Evolutionary conservation across 1,140 invertebrate species (phyloP).

Genomic region (Nephila pilipes): DNA sequence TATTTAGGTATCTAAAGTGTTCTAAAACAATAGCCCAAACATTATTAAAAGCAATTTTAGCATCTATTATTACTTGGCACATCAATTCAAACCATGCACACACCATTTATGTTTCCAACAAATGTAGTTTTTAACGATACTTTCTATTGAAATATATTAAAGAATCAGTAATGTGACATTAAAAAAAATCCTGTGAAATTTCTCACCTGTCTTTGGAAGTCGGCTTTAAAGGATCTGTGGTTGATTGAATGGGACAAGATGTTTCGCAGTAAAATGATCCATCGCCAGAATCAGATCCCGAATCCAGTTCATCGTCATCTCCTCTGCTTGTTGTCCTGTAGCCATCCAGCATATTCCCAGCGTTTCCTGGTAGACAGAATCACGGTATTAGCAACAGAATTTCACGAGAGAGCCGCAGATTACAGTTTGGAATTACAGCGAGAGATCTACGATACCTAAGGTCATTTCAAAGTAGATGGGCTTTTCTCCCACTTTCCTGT

Average conservation of each 20-base stretch:
- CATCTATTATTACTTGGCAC: too few relatives aligned
- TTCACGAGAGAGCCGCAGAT: not conserved
- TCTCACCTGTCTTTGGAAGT: constrained; percentile 87
- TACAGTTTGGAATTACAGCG: not conserved
- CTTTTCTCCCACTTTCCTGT: constrained; percentile 88
- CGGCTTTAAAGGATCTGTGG: constrained; percentile 87
- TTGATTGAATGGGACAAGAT: constrained; percentile 87
- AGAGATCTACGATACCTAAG: constrained; percentile 83
- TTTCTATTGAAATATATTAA: too few relatives aligned
- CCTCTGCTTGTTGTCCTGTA: constrained; percentile 85
- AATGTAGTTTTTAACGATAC: too few relatives aligned
- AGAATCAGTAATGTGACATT: too few relatives aligned
- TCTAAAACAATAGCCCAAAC: too few relatives aligned
- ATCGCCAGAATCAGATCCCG: constrained; percentile 78
- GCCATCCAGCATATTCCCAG: constrained; percentile 91
- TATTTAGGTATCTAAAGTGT: too few relatives aligned
- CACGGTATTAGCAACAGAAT: too few relatives aligned
- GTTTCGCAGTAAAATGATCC: constrained; percentile 80
- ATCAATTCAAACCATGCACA: too few relatives aligned
- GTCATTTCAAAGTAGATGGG: constrained; percentile 92
- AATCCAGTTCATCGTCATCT: constrained; percentile 84
- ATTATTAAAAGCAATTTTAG: too few relatives aligned
- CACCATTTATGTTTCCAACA: too few relatives aligned
- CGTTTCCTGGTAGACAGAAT: constrained; percentile 84
- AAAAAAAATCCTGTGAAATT: too few relatives aligned